Evolutionary conservation across 1,140 invertebrate genomes (phyloP).

Genomic region (Platorchestia sp.): DNA sequence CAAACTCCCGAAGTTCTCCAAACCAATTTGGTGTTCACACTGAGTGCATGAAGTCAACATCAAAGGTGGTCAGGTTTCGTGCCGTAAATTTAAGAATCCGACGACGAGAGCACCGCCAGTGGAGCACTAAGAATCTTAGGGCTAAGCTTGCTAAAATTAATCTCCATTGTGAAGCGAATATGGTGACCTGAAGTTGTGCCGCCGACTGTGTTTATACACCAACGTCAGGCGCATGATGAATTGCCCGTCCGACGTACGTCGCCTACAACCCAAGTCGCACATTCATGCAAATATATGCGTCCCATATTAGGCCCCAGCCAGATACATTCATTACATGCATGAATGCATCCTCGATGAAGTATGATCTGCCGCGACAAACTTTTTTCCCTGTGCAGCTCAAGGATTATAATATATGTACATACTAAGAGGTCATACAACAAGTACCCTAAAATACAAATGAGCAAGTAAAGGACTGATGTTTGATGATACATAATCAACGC

Average conservation of each 20-base stretch:
- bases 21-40: not conserved
- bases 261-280: not conserved
- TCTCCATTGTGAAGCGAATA: slow-evolving; percentile 39
- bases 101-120: not conserved
- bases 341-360: not conserved
- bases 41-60: not conserved
- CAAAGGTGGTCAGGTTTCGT: not conserved
- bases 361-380: not conserved
- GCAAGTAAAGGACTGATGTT: too few relatives aligned
- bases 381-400: not conserved
- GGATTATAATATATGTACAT: not conserved
- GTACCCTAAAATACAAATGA: too few relatives aligned
- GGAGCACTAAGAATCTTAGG: not conserved
- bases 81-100: not conserved
- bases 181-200: not conserved
- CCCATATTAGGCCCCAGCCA: not conserved
- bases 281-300: not conserved
- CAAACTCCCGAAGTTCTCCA: not conserved
- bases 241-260: not conserved
- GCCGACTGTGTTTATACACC: not conserved
- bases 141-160: slow-evolving; percentile 17
- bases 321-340: not conserved
- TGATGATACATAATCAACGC: too few relatives aligned
- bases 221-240: not conserved
- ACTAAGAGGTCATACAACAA: too few relatives aligned